Base-by-base conservation (phyloP, 2,113 vertebrate species). In the Thymallus thymallus region DNA sequence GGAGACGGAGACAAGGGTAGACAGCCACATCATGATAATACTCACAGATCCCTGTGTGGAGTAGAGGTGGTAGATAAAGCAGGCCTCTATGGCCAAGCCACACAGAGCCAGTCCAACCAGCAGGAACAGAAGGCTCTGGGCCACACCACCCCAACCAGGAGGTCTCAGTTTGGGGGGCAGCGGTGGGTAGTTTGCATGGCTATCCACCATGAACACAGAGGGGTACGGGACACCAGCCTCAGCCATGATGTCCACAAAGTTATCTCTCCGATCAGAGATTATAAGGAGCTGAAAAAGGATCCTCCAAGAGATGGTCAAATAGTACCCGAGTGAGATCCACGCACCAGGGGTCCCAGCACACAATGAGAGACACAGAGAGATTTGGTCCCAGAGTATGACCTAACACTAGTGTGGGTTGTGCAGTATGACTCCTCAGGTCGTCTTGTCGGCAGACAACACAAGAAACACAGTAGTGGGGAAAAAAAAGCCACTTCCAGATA, bases 181-280 rank as follows among this genome's bases (percentile, higher is more conserved):
- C 4, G 82, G 73, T 0, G 93, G 92, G 30, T 67, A 24, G 0
- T 55, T 81, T 23, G 63, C 76, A 3, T 79, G 64, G 64, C 86
- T 82, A 9, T 95, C 94, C 87, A 95, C 93, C 69, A 91, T 82
- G 3, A 88, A 95, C 56, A 92, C 90, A 0, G 92, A 88, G 1
- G 92, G 92, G 30, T 73, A 76, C 7, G 46, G 60, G 0, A 30
- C 48, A 18, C 60, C 55, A 0, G 32, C 16, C 0, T 86, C 72
- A 4, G 84, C 80, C 93, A 92, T 92, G 61, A 92, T 92, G 64
- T 5, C 67, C 29, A 18, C 30, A 12, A 58, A 12, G 2, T 0
- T 69, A 23, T 60, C 22, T 74, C 56, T 76, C 10, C 22, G n/a
- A 68, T 4, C 26, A 60, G 22, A 69, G 56, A 51, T 46, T 16